A percentile compares a stretch with the other conserved stretches of the same genome.
phyloP scores from a whole-genome alignment of 1,140 invertebrate genomes.

The Armadillidium nasatum region DNA sequence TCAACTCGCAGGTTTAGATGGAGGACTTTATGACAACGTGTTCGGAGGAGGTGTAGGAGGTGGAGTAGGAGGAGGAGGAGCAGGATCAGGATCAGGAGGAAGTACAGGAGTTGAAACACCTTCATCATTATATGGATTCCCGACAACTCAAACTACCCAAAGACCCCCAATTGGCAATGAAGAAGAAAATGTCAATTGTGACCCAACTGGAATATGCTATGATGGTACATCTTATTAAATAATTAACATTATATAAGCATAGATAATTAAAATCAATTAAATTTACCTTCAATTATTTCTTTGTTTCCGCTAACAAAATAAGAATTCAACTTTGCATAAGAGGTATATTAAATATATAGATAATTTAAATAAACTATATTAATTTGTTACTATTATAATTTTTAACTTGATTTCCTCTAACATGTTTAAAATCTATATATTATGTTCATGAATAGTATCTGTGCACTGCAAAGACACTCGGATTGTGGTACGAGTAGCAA shows the following conservation, averaged over 20 bases:
- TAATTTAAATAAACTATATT: too few species aligned
- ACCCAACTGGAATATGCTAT: constrained; percentile 89
- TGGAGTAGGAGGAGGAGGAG: background rate
- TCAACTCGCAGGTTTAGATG: too few species aligned
- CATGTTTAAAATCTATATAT: too few species aligned
- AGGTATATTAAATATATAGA: too few species aligned
- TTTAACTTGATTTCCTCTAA: too few species aligned
- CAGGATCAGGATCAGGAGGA: background rate
- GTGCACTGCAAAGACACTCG: constrained; percentile 91
- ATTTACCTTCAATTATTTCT: too few species aligned
- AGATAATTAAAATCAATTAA: too few species aligned
- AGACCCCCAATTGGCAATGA: constrained; percentile 18
- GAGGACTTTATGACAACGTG: too few species aligned
- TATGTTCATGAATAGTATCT: constrained; percentile 60
- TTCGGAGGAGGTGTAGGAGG: background rate
- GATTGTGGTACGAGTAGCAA: constrained; percentile 84
- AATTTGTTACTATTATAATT: too few species aligned
- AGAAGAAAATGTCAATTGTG: constrained; percentile 73
- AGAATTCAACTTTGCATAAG: too few species aligned
- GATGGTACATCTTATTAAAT: constrained; percentile 61
- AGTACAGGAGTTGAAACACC: background rate
- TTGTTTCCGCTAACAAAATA: too few species aligned
- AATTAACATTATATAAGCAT: too few species aligned
- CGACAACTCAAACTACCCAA: background rate
- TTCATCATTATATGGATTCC: constrained; percentile 13